Percentiles rank a stretch among this genome's conserved stretches.
These are phyloP conservation scores for Nematopogon swammerdamellus DNA, from an alignment of 2,888 invertebrate species.

Conservation along the genomic window DNA sequence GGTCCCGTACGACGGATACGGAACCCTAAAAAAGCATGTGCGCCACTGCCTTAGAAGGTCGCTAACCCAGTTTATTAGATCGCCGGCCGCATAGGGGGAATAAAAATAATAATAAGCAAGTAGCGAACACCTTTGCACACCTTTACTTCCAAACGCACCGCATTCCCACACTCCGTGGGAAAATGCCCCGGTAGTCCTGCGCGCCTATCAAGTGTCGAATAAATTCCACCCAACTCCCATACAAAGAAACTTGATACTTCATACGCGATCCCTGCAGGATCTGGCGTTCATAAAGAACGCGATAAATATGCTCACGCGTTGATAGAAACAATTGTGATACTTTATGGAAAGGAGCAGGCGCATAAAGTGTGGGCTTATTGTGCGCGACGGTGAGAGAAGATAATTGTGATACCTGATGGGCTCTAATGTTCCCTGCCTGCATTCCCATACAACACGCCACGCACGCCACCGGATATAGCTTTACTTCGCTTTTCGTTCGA, in stretches of 20 bases:
- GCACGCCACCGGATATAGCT: conserved; percentile 34
- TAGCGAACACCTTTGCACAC: not conserved
- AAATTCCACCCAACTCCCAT: conserved; percentile 17
- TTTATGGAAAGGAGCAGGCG: conserved; percentile 26
- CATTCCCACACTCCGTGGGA: conserved; percentile 52
- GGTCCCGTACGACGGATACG: no score
- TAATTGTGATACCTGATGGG: conserved; percentile 26
- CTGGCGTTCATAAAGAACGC: conserved; percentile 21
- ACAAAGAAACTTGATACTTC: conserved; percentile 28
- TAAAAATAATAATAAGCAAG: no score
- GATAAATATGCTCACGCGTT: no score
- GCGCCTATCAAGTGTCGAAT: conserved; percentile 30
- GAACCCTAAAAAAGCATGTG: no score
- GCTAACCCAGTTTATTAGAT: no score
- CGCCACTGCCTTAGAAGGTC: no score
- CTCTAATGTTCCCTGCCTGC: no score
- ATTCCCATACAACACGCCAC: conserved; percentile 44
- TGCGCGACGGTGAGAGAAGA: conserved; percentile 10
- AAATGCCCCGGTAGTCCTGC: conserved; percentile 5
- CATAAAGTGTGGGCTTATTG: conserved; percentile 25
- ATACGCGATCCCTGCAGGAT: conserved; percentile 24
- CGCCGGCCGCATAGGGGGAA: no score
- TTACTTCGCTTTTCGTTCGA: conserved; percentile 28
- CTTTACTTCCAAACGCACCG: not conserved
- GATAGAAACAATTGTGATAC: conserved; percentile 19